These are phyloP conservation scores for Furcifer pardalis DNA, from an alignment of 2,797 vertebrate species.

Conservation along the genomic window DNA sequence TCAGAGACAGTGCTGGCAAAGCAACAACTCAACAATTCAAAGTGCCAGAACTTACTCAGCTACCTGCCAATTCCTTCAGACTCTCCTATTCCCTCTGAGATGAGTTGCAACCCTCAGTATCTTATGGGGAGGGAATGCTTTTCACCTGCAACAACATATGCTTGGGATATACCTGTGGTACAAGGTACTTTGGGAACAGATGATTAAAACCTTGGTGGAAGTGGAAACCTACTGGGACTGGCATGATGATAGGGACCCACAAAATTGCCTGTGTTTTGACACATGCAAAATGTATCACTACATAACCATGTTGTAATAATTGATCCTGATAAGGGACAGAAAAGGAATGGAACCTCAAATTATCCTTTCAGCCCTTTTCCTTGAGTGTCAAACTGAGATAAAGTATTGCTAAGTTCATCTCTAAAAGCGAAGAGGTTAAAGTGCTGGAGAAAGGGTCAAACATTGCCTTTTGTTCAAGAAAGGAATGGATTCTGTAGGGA, in stretches of 20 bases:
- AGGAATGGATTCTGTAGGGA: too few relatives aligned
- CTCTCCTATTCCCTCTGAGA: background rate
- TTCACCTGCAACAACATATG: background rate
- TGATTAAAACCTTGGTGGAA: background rate
- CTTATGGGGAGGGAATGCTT: background rate
- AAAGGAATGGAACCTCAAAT: too few relatives aligned
- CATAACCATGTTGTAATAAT: too few relatives aligned
- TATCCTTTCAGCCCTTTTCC: too few relatives aligned
- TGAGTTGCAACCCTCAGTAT: background rate
- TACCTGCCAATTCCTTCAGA: background rate
- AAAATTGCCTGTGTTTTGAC: background rate
- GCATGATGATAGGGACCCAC: background rate
- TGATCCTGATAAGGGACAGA: too few relatives aligned
- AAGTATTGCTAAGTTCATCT: too few relatives aligned
- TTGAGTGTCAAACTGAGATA: too few relatives aligned
- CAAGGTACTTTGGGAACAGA: background rate
- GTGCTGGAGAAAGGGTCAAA: too few relatives aligned
- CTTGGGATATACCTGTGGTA: background rate
- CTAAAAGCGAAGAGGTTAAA: too few relatives aligned
- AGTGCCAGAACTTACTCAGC: too few relatives aligned
- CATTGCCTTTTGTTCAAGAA: too few relatives aligned
- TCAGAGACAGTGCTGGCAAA: background rate
- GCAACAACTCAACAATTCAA: too few relatives aligned
- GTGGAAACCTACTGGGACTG: background rate
- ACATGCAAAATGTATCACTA: background rate